phyloP scores from a whole-genome alignment of 1,140 invertebrate species.

The Akabosia matsudoensis region DNA sequence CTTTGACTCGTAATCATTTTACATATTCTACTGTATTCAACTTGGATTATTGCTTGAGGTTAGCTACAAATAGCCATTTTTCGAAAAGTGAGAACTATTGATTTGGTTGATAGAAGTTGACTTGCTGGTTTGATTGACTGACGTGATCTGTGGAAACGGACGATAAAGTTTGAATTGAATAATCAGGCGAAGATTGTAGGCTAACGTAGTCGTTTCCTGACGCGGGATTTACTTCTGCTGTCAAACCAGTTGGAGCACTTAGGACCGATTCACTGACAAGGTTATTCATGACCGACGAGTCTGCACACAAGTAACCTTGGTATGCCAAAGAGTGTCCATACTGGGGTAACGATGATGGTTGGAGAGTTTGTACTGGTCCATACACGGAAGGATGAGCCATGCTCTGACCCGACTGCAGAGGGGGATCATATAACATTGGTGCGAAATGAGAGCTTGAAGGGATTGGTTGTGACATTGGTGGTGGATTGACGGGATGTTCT shows the following conservation, averaged over 20 bases:
- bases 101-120: no score
- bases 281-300: background rate
- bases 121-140: no score
- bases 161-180: background rate
- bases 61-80: no score
- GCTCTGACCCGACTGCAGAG: background rate
- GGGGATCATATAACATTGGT: background rate
- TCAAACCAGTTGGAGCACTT: no score
- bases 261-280: no score
- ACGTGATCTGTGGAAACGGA: no score
- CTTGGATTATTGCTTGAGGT: no score
- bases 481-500: conserved; percentile 42
- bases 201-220: background rate
- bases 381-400: background rate
- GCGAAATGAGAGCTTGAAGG: background rate
- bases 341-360: background rate
- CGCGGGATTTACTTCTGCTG: background rate
- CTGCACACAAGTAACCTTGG: conserved; percentile 7
- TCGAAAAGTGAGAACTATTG: no score
- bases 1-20: no score
- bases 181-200: background rate
- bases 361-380: background rate
- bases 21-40: no score
- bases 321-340: background rate
- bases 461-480: no score